A percentile compares a stretch with the other conserved stretches of the same genome.
phyloP scores from a whole-genome alignment of 2,113 vertebrate species.

The Scopus umbretta region DNA sequence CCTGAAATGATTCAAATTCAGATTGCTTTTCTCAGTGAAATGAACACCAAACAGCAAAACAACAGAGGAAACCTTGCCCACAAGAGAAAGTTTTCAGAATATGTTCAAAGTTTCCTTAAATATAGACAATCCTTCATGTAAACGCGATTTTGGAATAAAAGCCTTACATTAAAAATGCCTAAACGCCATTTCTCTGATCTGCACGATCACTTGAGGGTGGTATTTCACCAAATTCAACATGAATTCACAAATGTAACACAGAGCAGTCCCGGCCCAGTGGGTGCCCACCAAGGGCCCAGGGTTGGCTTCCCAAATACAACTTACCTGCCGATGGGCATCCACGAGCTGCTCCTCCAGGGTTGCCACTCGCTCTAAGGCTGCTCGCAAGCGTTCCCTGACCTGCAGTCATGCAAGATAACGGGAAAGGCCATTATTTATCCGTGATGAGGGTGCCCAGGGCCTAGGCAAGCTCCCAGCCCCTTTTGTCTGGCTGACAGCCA shows the following conservation, averaged over 20 bases:
- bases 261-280: background rate
- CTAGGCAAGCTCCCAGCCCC: background rate
- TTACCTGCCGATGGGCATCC: constrained; percentile 87
- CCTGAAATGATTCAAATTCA: background rate
- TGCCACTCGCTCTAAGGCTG: constrained; percentile 88
- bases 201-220: too few relatives aligned
- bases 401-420: constrained; percentile 16
- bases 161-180: background rate
- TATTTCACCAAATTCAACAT: background rate
- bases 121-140: background rate
- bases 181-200: background rate
- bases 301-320: background rate
- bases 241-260: background rate
- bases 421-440: background rate
- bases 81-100: background rate
- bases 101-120: background rate
- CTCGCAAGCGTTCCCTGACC: constrained; percentile 91
- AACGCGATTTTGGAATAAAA: background rate
- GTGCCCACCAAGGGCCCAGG: too few relatives aligned
- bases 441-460: background rate
- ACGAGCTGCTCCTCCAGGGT: constrained; percentile 89
- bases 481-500: background rate
- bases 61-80: background rate
- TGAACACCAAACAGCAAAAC: background rate
- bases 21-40: background rate